Evolutionary conservation across 2,797 vertebrate species (phyloP).

Genomic region (Pseudocheirus occidentalis): DNA sequence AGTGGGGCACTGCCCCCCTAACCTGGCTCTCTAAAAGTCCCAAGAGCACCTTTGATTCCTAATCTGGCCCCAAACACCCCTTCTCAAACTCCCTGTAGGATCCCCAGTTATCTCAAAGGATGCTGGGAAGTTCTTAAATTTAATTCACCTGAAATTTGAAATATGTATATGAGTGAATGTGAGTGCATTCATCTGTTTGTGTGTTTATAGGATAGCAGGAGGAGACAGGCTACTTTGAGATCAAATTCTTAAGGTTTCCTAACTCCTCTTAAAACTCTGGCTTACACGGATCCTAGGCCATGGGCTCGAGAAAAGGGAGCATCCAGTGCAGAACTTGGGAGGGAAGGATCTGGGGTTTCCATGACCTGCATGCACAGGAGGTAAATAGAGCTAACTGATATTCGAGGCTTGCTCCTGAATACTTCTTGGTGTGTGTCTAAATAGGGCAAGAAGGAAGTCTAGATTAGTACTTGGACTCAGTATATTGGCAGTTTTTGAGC

Average conservation of each 20-base stretch:
- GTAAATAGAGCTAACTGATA: neutral
- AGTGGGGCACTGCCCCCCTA: neutral
- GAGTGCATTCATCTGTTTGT: neutral
- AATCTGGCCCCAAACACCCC: slow-evolving; percentile 5
- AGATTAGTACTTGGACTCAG: neutral
- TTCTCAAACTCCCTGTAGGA: neutral
- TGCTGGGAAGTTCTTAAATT: neutral
- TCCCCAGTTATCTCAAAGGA: neutral
- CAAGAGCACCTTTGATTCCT: slow-evolving; percentile 35
- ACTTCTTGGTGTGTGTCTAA: neutral
- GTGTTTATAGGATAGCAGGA: neutral
- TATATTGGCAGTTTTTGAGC: neutral
- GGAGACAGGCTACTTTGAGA: neutral
- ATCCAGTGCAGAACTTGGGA: neutral
- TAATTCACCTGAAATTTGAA: neutral
- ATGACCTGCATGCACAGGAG: neutral
- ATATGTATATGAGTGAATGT: neutral
- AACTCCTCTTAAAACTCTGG: neutral
- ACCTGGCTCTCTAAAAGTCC: neutral
- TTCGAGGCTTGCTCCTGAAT: neutral
- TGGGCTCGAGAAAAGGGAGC: neutral
- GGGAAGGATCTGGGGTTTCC: neutral
- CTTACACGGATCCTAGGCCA: neutral
- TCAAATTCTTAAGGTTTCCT: slow-evolving; percentile 10
- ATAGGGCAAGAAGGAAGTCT: slow-evolving; percentile 6